Conservation (phyloP, 2,113 vertebrate species). For the Zosterops borbonicus region DNA sequence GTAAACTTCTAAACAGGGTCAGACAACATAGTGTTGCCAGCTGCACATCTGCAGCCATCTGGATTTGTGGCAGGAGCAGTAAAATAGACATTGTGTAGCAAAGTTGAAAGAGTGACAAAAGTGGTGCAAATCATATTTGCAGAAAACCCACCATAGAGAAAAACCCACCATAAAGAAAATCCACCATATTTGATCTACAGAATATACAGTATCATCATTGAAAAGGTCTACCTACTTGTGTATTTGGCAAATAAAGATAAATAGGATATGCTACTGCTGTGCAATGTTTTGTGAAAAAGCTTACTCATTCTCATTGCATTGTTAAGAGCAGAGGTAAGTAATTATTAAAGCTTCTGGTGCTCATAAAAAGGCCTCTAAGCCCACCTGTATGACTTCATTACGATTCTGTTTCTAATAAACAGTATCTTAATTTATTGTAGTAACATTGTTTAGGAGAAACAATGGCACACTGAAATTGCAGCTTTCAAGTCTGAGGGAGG, state of each 20-base stretch:
- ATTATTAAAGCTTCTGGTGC: neutral
- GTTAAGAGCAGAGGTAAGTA: neutral
- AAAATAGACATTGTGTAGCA: conserved; percentile 19
- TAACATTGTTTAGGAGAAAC: neutral
- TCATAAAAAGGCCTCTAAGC: neutral
- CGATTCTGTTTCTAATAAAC: conserved; percentile 6
- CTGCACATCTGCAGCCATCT: conserved; percentile 65
- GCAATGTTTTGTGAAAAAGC: neutral
- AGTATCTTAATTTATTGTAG: neutral
- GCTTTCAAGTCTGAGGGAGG: neutral
- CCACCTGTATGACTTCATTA: neutral
- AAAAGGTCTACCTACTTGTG: neutral
- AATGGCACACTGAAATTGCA: neutral
- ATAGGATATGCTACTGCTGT: neutral
- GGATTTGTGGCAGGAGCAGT: conserved; percentile 39
- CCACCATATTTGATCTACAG: neutral
- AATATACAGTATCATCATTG: neutral
- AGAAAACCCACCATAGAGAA: neutral
- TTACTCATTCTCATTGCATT: neutral
- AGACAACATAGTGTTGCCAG: conserved; percentile 60
- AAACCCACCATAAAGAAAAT: neutral
- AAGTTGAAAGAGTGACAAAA: conserved; percentile 12
- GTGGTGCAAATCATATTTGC: conserved; percentile 26
- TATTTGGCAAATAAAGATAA: neutral
- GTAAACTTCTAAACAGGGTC: conserved; percentile 51